Percentiles rank a stretch among this genome's conserved stretches.
phyloP scores from a whole-genome alignment of 1,140 invertebrate genomes.

The Aphis gossypii region DNA sequence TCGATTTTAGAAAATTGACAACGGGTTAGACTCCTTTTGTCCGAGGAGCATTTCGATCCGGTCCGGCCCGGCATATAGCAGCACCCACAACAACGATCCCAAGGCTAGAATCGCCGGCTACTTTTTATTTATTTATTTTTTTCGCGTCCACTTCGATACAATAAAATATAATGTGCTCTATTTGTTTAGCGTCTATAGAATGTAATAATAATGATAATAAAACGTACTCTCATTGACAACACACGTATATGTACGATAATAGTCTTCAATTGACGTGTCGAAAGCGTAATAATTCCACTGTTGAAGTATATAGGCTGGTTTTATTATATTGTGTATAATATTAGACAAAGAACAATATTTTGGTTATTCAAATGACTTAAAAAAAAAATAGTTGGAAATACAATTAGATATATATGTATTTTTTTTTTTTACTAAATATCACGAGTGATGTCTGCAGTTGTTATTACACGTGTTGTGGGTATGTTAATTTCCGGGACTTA shows the following conservation, averaged over 20 bases:
- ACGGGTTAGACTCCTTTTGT: background rate
- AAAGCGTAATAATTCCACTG: background rate
- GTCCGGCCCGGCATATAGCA: background rate
- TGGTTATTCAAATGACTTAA: background rate
- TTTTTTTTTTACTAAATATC: background rate
- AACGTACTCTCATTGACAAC: background rate
- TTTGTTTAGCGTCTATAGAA: constrained; percentile 17
- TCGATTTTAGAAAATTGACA: constrained; percentile 37
- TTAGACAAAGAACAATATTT: background rate
- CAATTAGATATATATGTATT: background rate
- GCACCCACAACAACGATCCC: constrained; percentile 13
- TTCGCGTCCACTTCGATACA: constrained; percentile 5
- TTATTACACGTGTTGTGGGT: too few species aligned
- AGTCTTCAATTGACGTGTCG: constrained; percentile 33
- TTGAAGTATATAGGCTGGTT: background rate
- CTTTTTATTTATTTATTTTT: background rate
- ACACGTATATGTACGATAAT: background rate
- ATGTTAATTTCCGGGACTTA: too few species aligned
- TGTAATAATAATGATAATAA: constrained; percentile 1
- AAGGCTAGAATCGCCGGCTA: background rate
- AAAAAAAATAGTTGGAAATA: background rate
- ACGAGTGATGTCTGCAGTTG: too few species aligned
- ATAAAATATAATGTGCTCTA: background rate
- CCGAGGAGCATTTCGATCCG: background rate
- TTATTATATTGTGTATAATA: background rate